Conservation (phyloP, 2,888 invertebrate species). For the Chloroclysta siterata region DNA sequence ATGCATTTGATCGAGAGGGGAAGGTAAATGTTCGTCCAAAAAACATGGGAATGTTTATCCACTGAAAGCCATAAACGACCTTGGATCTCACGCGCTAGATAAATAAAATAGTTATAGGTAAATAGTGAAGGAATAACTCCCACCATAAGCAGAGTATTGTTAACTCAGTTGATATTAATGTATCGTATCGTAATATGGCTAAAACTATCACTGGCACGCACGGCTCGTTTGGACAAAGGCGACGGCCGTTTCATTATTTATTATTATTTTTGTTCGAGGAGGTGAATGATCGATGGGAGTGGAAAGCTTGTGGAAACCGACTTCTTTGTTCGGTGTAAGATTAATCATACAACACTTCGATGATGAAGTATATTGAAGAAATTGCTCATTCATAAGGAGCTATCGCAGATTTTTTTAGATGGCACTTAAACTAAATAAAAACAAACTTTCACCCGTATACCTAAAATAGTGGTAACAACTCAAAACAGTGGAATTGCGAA, state of each 20-base stretch:
- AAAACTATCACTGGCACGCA: constrained; percentile 75
- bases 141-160: constrained; percentile 38
- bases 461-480: constrained; percentile 6
- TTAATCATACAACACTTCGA: constrained; percentile 76
- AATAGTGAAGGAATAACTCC: constrained; percentile 18
- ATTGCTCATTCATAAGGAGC: constrained; percentile 66
- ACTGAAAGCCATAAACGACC: constrained; percentile 39
- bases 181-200: constrained; percentile 41
- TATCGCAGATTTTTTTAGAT: constrained; percentile 51
- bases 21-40: constrained; percentile 29
- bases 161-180: constrained; percentile 52
- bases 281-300: constrained; percentile 77
- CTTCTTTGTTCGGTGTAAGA: constrained; percentile 78
- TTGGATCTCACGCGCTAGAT: constrained; percentile 48
- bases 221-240: constrained; percentile 75
- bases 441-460: not conserved
- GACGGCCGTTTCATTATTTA: constrained; percentile 69
- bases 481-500: constrained; percentile 52
- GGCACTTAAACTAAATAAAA: not conserved
- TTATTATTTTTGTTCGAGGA: constrained; percentile 82
- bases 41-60: constrained; percentile 41
- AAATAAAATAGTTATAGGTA: constrained; percentile 41
- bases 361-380: constrained; percentile 65
- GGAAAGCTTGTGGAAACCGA: constrained; percentile 72
- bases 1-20: constrained; percentile 26